These are phyloP conservation scores for Porites cylindrica DNA, from an alignment of 92 coral and sea anemone genomes.

Conservation along the genomic window DNA sequence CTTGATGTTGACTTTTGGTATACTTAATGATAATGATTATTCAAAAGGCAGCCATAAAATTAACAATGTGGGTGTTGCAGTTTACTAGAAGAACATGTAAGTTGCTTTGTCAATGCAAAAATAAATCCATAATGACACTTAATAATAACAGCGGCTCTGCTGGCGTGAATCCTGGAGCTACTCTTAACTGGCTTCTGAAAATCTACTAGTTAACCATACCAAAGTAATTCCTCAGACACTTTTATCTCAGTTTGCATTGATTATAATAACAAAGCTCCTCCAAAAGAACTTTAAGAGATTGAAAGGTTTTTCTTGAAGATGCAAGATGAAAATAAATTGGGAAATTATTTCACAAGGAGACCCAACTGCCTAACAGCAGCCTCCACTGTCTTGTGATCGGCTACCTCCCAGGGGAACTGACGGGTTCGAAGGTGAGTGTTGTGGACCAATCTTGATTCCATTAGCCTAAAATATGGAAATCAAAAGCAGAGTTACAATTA, in stretches of 20 bases:
- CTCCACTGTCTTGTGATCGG: constrained; percentile 96
- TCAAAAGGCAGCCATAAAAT: too few species aligned
- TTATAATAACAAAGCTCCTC: background rate
- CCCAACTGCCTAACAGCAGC: constrained; percentile 79
- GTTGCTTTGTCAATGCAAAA: too few species aligned
- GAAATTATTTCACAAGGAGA: constrained; percentile 5
- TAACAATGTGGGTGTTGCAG: too few species aligned
- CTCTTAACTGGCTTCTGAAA: background rate
- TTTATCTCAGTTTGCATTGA: constrained; percentile 8
- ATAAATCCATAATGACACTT: too few species aligned
- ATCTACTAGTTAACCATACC: constrained; percentile 23
- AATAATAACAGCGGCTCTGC: background rate
- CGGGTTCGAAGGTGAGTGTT: constrained; percentile 98
- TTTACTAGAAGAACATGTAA: too few species aligned
- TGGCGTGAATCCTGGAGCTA: background rate
- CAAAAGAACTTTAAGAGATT: constrained; percentile 13
- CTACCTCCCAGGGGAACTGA: constrained; percentile 96
- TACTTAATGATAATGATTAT: too few species aligned
- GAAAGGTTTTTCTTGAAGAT: constrained; percentile 16
- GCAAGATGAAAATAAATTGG: constrained; percentile 37
- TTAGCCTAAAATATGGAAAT: constrained; percentile 78
- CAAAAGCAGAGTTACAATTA: background rate
- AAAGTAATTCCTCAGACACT: background rate
- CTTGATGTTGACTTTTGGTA: too few species aligned
- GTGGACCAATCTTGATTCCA: constrained; percentile 99